phyloP scores from a whole-genome alignment of 2,797 vertebrate genomes.

The Rhinoraja longicauda region DNA sequence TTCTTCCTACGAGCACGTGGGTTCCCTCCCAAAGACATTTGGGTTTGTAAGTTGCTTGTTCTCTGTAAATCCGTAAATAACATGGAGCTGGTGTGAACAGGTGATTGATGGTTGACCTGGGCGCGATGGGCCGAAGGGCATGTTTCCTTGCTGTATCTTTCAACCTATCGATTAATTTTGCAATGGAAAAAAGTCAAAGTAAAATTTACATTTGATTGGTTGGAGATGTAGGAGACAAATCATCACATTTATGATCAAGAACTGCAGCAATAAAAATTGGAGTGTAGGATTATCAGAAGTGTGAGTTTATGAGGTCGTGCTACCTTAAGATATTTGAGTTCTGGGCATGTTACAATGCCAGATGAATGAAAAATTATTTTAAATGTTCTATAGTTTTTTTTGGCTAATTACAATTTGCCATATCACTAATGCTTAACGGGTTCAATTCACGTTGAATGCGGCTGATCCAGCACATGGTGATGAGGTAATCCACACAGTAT shows the following conservation, averaged over 20 bases:
- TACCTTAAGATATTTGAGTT: not conserved
- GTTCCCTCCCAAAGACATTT: no score
- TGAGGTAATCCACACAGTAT: slow-evolving; percentile 57
- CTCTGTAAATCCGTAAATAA: no score
- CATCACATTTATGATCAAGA: not conserved
- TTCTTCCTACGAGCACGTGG: no score
- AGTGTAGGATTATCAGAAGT: not conserved
- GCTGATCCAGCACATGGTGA: slow-evolving; percentile 53
- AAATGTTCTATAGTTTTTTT: not conserved
- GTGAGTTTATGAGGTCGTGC: not conserved
- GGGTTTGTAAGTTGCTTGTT: no score
- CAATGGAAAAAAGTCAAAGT: not conserved
- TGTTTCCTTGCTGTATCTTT: no score
- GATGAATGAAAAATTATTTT: not conserved
- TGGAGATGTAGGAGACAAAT: not conserved
- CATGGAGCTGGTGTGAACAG: no score
- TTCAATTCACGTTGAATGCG: slow-evolving; percentile 43
- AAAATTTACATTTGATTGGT: not conserved
- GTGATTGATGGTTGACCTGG: no score
- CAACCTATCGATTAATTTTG: no score
- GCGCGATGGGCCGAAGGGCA: no score
- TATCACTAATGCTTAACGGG: not conserved
- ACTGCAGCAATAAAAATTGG: not conserved
- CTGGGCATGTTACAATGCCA: not conserved
- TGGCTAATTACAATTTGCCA: slow-evolving; percentile 18